Evolutionary conservation across 2,113 vertebrate genomes (phyloP).

Genomic region (Isichthys henryi): DNA sequence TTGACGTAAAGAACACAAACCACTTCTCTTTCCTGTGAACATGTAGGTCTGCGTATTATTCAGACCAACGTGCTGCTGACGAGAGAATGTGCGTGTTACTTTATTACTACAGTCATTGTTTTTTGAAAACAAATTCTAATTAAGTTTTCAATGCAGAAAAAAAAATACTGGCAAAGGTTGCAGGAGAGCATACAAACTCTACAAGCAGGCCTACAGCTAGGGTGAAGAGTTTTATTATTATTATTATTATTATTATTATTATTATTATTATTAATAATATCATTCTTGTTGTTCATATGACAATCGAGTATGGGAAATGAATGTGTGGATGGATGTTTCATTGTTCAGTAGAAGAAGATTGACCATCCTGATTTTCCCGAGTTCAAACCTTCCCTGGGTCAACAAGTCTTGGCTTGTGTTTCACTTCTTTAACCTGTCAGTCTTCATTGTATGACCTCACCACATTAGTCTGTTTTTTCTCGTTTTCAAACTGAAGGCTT

Average conservation of each 20-base stretch:
- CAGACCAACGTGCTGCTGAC: background rate
- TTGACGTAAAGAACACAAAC: background rate
- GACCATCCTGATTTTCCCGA: background rate
- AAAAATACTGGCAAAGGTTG: background rate
- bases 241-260: background rate
- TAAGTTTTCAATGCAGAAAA: background rate
- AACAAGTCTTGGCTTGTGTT: background rate
- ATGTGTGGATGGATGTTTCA: background rate
- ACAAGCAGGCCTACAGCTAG: background rate
- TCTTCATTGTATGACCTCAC: background rate
- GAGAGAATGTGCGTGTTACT: background rate
- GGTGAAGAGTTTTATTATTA: background rate
- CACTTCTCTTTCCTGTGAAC: background rate
- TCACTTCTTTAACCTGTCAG: background rate
- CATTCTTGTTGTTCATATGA: background rate
- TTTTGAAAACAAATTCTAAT: background rate
- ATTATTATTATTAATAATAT: background rate
- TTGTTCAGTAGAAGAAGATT: background rate
- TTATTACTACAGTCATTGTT: background rate
- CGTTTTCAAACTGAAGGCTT: background rate
- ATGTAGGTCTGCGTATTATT: background rate
- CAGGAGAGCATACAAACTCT: background rate
- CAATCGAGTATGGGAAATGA: background rate
- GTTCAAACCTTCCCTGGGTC: background rate
- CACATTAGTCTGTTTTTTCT: background rate